These are phyloP conservation scores for Chiloscyllium punctatum DNA, from an alignment of 2,797 vertebrate species.

Conservation along the genomic window DNA sequence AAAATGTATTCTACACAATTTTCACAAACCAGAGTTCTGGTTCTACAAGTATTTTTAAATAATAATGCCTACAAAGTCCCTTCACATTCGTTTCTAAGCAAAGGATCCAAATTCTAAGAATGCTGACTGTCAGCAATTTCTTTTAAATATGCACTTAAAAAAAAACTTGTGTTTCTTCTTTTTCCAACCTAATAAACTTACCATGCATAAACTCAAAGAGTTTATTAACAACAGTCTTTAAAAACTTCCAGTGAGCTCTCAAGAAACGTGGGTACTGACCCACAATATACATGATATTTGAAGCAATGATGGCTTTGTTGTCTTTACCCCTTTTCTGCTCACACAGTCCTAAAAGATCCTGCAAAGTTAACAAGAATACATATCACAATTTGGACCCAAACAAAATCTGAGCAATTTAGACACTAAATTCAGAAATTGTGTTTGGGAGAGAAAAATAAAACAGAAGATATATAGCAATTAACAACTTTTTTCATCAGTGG, in stretches of 20 bases:
- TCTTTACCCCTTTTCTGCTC: conserved; percentile 98
- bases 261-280: conserved; percentile 95
- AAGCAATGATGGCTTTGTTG: conserved; percentile 98
- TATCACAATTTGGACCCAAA: background rate
- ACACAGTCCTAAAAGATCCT: conserved; percentile 94
- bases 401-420: background rate
- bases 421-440: background rate
- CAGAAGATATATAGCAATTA: background rate
- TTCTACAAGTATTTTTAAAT: background rate
- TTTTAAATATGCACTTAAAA: background rate
- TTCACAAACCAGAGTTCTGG: background rate
- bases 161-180: background rate
- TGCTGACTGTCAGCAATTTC: background rate
- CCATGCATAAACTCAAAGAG: conserved; percentile 98
- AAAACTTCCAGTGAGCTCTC: conserved; percentile 96
- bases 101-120: background rate
- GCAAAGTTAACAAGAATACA: conserved; percentile 41
- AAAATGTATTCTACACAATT: background rate
- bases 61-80: background rate
- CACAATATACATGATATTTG: conserved; percentile 98
- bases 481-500: background rate
- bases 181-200: conserved; percentile 52
- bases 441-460: background rate
- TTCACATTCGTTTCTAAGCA: background rate
- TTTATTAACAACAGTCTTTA: conserved; percentile 97